Evolutionary conservation across 2,113 vertebrate genomes (phyloP).

Genomic region (Myrmophylax atrothorax): DNA sequence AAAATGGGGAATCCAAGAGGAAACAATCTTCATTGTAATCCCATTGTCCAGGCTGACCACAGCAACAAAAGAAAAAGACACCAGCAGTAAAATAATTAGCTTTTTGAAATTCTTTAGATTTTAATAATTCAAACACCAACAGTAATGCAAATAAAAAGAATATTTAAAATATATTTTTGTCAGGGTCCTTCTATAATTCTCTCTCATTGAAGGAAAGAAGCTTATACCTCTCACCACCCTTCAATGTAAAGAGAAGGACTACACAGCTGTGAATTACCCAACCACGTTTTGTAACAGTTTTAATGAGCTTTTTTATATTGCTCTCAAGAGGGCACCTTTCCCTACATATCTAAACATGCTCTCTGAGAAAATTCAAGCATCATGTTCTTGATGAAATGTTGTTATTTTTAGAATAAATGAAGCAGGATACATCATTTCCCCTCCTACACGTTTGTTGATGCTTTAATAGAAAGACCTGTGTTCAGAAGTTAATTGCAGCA

Average conservation of each 20-base stretch:
- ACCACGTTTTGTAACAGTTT: neutral
- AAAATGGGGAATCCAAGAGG: neutral
- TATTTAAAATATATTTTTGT: neutral
- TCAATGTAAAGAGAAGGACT: neutral
- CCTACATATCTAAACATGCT: neutral
- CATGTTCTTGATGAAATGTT: conserved; percentile 14
- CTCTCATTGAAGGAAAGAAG: neutral
- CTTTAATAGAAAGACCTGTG: conserved; percentile 56
- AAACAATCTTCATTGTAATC: neutral
- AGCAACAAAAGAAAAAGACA: neutral
- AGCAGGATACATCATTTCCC: conserved; percentile 41
- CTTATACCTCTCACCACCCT: neutral
- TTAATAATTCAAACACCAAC: conserved; percentile 10
- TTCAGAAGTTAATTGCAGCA: conserved; percentile 69
- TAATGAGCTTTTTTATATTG: conserved; percentile 2
- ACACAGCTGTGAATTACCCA: neutral
- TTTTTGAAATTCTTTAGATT: conserved; percentile 1
- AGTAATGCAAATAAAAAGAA: neutral
- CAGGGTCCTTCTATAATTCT: neutral
- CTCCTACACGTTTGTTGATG: conserved; percentile 56
- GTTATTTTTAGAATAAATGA: conserved; percentile 69
- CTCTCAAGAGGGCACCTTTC: conserved; percentile 21
- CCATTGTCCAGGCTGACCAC: neutral
- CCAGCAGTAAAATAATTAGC: neutral
- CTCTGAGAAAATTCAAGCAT: conserved; percentile 37